Conservation (phyloP, 2,888 invertebrate genomes). For the Piscicola geometra region DNA sequence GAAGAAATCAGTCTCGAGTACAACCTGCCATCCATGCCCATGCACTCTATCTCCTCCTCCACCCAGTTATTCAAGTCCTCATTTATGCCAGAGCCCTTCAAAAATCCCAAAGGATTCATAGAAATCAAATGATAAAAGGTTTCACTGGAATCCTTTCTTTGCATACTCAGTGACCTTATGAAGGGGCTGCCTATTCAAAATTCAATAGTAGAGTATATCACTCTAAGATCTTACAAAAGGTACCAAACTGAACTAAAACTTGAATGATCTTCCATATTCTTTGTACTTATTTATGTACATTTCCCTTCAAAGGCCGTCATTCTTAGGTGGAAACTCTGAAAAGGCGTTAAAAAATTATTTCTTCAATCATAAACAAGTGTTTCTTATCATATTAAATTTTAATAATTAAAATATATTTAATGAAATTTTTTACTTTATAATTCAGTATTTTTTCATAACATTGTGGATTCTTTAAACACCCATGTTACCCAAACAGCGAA, state of each 20-base stretch:
- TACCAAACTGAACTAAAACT: constrained; percentile 11
- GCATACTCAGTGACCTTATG: neutral
- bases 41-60: constrained; percentile 18
- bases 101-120: neutral
- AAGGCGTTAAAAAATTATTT: neutral
- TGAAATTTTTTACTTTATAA: neutral
- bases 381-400: too few relatives aligned
- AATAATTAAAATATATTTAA: neutral
- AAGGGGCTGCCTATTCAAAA: neutral
- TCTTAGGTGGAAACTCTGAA: constrained; percentile 7
- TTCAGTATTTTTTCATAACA: constrained; percentile 8
- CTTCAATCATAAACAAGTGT: neutral
- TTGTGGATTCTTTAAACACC: neutral
- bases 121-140: neutral
- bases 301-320: neutral
- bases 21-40: constrained; percentile 26
- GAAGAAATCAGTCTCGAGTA: constrained; percentile 29
- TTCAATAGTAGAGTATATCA: neutral
- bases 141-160: neutral
- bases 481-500: constrained; percentile 5
- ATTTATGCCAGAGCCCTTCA: constrained; percentile 9
- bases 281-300: constrained; percentile 5
- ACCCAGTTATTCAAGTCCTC: constrained; percentile 22
- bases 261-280: constrained; percentile 3
- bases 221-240: too few relatives aligned